A percentile compares a stretch with the other conserved stretches of the same genome.
Evolutionary conservation across 2,113 vertebrate species (phyloP).

Genomic region (Catharus minimus): DNA sequence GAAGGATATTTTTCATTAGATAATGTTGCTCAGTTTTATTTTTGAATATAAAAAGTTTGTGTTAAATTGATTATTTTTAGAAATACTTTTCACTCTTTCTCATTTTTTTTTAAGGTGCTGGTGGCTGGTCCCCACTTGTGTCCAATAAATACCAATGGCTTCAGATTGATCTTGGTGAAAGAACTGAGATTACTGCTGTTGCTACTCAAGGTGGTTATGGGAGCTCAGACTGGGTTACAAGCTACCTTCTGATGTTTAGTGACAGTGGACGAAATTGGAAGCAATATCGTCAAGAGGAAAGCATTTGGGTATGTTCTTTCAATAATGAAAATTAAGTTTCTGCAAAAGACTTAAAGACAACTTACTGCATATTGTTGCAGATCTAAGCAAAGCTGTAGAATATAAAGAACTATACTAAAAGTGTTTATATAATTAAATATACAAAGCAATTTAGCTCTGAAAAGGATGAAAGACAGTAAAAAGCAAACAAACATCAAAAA

Average conservation of each 20-base stretch:
- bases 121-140: constrained; percentile 90
- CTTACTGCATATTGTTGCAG: neutral
- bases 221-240: constrained; percentile 91
- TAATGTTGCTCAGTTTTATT: neutral
- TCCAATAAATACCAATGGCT: constrained; percentile 92
- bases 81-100: neutral
- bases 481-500: neutral
- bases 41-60: neutral
- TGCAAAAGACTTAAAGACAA: neutral
- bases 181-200: constrained; percentile 84
- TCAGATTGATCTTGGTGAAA: constrained; percentile 88
- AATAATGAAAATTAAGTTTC: neutral
- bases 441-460: neutral
- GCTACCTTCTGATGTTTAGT: constrained; percentile 90
- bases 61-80: neutral
- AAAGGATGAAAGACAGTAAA: neutral
- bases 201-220: constrained; percentile 93
- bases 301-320: constrained; percentile 83
- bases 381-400: neutral
- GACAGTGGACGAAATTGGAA: constrained; percentile 92
- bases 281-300: constrained; percentile 89
- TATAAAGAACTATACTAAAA: neutral
- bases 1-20: neutral
- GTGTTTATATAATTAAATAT: neutral
- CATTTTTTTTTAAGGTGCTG: constrained; percentile 81